Conservation (phyloP, 2,888 invertebrate species). For the Arctia plantaginis region DNA sequence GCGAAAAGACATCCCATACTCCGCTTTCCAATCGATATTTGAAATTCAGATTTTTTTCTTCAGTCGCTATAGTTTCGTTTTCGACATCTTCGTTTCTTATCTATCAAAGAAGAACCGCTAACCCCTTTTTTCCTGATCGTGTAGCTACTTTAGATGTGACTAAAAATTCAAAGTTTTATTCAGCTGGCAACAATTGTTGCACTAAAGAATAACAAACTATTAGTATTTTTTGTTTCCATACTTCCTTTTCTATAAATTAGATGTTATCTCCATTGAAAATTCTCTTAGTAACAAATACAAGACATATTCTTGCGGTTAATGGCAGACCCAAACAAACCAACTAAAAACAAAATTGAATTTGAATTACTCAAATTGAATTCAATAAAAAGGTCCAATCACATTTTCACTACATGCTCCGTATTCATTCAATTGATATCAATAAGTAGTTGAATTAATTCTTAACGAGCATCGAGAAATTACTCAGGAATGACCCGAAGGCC, state of each 20-base stretch:
- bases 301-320: neutral
- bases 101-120: neutral
- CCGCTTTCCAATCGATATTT: neutral
- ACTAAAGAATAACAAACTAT: neutral
- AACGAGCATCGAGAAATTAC: conserved; percentile 61
- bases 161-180: neutral
- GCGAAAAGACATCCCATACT: neutral
- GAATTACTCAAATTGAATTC: conserved; percentile 38
- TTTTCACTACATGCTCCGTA: conserved; percentile 59
- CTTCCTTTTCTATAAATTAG: neutral
- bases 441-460: conserved; percentile 68
- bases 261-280: neutral
- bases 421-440: conserved; percentile 65
- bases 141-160: neutral
- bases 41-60: neutral
- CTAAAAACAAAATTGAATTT: conserved; percentile 35
- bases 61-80: neutral
- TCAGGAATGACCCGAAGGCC: conserved; percentile 48
- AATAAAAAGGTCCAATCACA: conserved; percentile 36
- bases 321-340: conserved; percentile 8
- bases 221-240: neutral
- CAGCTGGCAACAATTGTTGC: neutral
- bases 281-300: neutral
- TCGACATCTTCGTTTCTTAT: neutral
- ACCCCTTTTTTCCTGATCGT: neutral